A percentile compares a stretch with the other conserved stretches of the same genome.
phyloP scores from a whole-genome alignment of 35 echinoderm and acorn worm species.

The Amphiura filiformis region DNA sequence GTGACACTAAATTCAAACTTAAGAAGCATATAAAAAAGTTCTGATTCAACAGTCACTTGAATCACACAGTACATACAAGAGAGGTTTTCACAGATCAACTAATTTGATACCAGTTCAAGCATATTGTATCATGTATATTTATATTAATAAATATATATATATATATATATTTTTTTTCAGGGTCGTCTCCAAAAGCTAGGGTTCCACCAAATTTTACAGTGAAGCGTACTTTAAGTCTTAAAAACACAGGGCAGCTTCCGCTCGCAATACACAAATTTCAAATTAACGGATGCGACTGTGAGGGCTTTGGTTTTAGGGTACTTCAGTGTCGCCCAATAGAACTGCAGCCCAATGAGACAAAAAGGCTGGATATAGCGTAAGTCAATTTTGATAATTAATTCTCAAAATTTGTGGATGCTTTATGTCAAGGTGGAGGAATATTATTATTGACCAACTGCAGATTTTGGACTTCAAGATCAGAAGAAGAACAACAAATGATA shows the following conservation, averaged over 20 bases:
- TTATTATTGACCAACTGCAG: too few species aligned
- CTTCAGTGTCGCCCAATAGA: slow-evolving; percentile 77
- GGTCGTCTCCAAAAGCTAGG: slow-evolving; percentile 77
- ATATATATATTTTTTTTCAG: slow-evolving; percentile 50
- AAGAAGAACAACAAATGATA: too few species aligned
- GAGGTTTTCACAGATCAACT: too few species aligned
- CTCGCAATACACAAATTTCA: slow-evolving; percentile 75
- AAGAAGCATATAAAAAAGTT: too few species aligned
- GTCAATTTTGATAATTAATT: too few species aligned
- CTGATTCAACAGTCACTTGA: too few species aligned
- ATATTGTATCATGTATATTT: too few species aligned
- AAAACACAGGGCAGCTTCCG: slow-evolving; percentile 86
- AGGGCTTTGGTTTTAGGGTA: slow-evolving; percentile 90
- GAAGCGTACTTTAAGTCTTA: slow-evolving; percentile 78
- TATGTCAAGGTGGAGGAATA: neutral
- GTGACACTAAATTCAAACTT: too few species aligned
- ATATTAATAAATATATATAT: too few species aligned
- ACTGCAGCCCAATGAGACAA: slow-evolving; percentile 77
- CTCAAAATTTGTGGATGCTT: neutral
- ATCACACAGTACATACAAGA: too few species aligned
- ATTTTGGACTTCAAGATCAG: too few species aligned
- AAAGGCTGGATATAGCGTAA: slow-evolving; percentile 96
- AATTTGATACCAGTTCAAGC: too few species aligned
- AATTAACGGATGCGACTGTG: slow-evolving; percentile 87
- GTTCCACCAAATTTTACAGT: slow-evolving; percentile 95